Conservation (phyloP, 1,140 invertebrate genomes). For the Habropoda laboriosa region DNA sequence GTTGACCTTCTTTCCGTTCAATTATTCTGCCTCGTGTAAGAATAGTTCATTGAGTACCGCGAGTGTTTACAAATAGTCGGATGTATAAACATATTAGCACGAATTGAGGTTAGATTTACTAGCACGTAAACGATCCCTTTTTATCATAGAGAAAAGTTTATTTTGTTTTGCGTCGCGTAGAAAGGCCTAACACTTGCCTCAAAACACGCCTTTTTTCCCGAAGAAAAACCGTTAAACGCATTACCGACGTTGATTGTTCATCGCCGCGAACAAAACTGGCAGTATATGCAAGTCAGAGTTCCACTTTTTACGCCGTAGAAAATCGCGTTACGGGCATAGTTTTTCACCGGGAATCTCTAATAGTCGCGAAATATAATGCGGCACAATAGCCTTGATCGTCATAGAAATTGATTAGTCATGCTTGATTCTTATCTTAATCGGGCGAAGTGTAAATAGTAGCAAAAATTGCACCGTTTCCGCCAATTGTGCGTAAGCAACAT, state of each 20-base stretch:
- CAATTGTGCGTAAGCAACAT: background rate
- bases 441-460: background rate
- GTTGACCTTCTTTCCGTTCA: too few relatives aligned
- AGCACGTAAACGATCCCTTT: background rate
- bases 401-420: background rate
- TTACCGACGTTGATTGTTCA: background rate
- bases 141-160: background rate
- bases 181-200: background rate
- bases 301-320: slow-evolving; percentile 37
- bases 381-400: background rate
- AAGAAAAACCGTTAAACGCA: slow-evolving; percentile 24
- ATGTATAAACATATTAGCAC: background rate
- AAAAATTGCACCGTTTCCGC: background rate
- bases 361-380: background rate
- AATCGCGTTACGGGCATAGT: slow-evolving; percentile 11
- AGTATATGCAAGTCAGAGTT: slow-evolving; percentile 29
- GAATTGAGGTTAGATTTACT: background rate
- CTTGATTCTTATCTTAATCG: background rate
- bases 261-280: background rate
- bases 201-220: background rate
- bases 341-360: background rate
- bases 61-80: background rate
- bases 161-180: background rate
- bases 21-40: background rate
- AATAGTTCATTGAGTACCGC: background rate